Conservation (phyloP, 2,797 vertebrate genomes). For the Limosa lapponica region DNA sequence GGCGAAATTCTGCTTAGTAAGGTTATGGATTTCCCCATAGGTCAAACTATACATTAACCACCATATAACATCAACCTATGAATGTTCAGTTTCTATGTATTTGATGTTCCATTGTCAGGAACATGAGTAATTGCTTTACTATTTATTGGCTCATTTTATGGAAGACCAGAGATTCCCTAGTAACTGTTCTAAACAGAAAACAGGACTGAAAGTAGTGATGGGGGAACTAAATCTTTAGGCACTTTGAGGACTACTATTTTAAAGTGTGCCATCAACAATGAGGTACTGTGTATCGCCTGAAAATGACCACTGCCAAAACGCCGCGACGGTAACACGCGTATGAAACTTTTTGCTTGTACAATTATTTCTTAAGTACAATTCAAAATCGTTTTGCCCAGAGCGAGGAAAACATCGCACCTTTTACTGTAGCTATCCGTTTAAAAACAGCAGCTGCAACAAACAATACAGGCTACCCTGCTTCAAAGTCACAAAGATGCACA, state of each 20-base stretch:
- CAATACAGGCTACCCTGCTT: neutral
- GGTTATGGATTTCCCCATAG: neutral
- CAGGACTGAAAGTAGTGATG: slow-evolving; percentile 54
- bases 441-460: slow-evolving; percentile 28
- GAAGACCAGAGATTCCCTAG: slow-evolving; percentile 75
- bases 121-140: slow-evolving; percentile 5
- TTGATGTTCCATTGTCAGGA: neutral
- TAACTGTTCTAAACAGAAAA: slow-evolving; percentile 65
- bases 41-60: neutral
- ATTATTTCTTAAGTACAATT: slow-evolving; percentile 61
- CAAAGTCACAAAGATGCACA: slow-evolving; percentile 23
- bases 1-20: neutral
- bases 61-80: neutral
- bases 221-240: slow-evolving; percentile 73
- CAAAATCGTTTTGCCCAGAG: slow-evolving; percentile 65
- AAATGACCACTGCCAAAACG: slow-evolving; percentile 61
- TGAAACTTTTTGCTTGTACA: slow-evolving; percentile 55
- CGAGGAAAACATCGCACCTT: slow-evolving; percentile 59
- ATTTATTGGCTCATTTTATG: slow-evolving; percentile 51
- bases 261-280: slow-evolving; percentile 74
- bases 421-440: slow-evolving; percentile 11
- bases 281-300: slow-evolving; percentile 48
- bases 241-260: slow-evolving; percentile 76
- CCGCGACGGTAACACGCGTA: slow-evolving; percentile 51
- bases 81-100: neutral